Evolutionary conservation across 2,797 vertebrate species (phyloP).

Genomic region (Cygnus olor): DNA sequence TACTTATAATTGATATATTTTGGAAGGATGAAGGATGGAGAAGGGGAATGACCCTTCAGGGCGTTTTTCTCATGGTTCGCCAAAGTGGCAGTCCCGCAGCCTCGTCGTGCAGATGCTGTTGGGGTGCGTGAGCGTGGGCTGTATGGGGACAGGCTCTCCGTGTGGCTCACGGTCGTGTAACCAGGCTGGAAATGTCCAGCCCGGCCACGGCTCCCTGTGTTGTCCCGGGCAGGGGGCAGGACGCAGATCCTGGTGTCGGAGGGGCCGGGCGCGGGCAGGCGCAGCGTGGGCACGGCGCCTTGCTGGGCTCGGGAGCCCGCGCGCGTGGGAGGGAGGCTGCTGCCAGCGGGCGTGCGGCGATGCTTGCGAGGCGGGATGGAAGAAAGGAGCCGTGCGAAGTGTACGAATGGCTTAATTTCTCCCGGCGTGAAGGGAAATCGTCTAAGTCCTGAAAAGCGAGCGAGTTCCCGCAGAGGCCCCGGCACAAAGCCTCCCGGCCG

Average conservation of each 20-base stretch:
- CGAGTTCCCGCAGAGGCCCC: rapidly evolving
- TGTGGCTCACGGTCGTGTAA: rapidly evolving
- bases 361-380: neutral
- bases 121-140: neutral
- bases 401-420: neutral
- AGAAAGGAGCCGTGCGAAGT: neutral
- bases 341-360: neutral
- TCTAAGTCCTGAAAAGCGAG: neutral
- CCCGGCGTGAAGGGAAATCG: neutral
- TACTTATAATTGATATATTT: neutral
- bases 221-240: neutral
- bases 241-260: neutral
- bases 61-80: neutral
- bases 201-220: rapidly evolving
- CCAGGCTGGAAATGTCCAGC: neutral
- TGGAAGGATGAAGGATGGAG: neutral
- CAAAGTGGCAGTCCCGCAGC: neutral
- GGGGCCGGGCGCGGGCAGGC: neutral
- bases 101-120: neutral
- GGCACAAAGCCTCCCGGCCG: rapidly evolving
- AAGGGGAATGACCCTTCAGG: neutral
- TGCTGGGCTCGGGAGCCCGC: conserved; percentile 6
- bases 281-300: neutral
- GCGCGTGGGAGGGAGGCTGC: conserved; percentile 22
- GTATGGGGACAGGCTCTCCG: rapidly evolving